Conservation (phyloP, 1,140 invertebrate species). For the Tenebrio molitor region DNA sequence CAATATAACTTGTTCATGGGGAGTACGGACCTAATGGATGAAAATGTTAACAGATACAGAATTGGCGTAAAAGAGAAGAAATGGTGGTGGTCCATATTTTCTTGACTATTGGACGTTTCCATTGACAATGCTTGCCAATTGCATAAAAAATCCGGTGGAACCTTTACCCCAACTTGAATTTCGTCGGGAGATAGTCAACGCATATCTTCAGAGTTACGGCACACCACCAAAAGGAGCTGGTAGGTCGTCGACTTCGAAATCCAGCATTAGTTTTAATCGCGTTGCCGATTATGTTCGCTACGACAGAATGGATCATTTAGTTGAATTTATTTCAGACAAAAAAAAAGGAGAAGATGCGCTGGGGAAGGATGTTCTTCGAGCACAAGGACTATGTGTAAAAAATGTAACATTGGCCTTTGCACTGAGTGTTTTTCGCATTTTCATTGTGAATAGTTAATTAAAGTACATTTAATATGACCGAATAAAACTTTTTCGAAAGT, state of each 20-base stretch:
- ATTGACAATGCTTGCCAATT: constrained; percentile 61
- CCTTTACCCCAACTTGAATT: not conserved
- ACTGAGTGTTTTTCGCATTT: too few relatives aligned
- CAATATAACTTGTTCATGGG: constrained; percentile 65
- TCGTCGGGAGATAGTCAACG: not conserved
- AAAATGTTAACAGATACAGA: constrained; percentile 64
- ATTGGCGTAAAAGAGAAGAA: constrained; percentile 64
- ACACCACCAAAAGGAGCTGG: not conserved
- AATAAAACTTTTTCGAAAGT: too few relatives aligned
- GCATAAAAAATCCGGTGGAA: constrained; percentile 42
- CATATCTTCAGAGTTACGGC: not conserved
- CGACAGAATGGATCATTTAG: not conserved
- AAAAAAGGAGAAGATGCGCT: not conserved
- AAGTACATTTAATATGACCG: too few relatives aligned
- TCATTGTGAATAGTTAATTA: too few relatives aligned
- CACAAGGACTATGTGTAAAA: too few relatives aligned
- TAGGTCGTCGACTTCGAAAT: not conserved
- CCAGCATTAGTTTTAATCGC: not conserved
- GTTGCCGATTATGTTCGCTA: not conserved
- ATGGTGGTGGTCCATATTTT: constrained; percentile 63
- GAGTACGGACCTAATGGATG: constrained; percentile 62
- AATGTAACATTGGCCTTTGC: too few relatives aligned
- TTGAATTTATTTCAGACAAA: not conserved
- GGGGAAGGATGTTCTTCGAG: not conserved
- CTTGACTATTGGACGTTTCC: constrained; percentile 59